Percentiles rank a stretch among this genome's conserved stretches.
phyloP scores from a whole-genome alignment of 2,797 vertebrate species.

The Vespertilio murinus region DNA sequence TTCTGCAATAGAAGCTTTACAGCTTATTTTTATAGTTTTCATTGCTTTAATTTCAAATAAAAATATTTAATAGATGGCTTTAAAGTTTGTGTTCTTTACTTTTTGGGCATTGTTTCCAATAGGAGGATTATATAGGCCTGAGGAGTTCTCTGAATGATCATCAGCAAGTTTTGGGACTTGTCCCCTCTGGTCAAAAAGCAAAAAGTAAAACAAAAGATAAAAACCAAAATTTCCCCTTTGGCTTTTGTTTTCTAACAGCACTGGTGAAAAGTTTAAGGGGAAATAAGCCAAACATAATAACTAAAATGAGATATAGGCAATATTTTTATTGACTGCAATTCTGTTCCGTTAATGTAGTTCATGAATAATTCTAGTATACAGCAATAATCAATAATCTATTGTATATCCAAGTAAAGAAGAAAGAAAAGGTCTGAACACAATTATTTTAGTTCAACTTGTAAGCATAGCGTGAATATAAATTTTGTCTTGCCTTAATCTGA shows the following conservation, averaged over 20 bases:
- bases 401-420: neutral
- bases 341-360: neutral
- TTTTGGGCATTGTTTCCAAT: neutral
- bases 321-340: constrained; percentile 6
- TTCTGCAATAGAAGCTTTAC: neutral
- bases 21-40: neutral
- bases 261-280: neutral
- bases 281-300: neutral
- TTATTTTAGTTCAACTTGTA: neutral
- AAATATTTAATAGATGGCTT: neutral
- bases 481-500: neutral
- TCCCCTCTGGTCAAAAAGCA: neutral
- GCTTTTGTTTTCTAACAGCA: neutral
- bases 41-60: constrained; percentile 34
- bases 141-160: neutral
- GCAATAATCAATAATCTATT: neutral
- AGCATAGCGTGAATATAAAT: neutral
- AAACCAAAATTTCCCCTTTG: neutral
- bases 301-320: constrained; percentile 8
- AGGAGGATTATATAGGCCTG: neutral
- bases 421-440: neutral
- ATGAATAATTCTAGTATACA: neutral
- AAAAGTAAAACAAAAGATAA: neutral
- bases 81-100: neutral
- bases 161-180: neutral